Conservation (phyloP, 2,797 vertebrate genomes). For the Rhadinocentrus ornatus region DNA sequence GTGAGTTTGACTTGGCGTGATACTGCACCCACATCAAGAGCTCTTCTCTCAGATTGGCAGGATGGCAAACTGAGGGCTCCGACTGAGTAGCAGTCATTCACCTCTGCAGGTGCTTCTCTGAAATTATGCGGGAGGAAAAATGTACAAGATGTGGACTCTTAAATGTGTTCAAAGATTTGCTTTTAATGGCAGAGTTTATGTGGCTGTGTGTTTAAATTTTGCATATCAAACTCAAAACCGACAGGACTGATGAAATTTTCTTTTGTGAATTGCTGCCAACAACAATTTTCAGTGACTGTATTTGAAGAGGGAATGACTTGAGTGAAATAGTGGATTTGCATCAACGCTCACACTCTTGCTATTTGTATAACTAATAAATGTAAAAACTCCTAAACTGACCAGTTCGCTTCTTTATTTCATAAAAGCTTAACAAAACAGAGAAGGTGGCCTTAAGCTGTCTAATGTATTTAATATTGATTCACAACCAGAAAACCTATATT, state of each 20-base stretch:
- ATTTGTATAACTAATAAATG: not conserved
- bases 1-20: conserved; percentile 65
- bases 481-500: not conserved
- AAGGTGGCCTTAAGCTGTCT: not conserved
- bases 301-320: not conserved
- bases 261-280: too few relatives aligned
- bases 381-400: not conserved
- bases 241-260: conserved; percentile 7
- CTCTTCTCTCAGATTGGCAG: conserved; percentile 47
- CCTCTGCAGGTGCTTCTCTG: conserved; percentile 71
- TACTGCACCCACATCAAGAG: conserved; percentile 70
- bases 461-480: not conserved
- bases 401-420: not conserved
- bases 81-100: conserved; percentile 65
- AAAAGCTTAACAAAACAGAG: not conserved
- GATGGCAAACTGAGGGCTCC: conserved; percentile 50
- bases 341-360: not conserved
- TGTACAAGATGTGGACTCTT: conserved; percentile 35
- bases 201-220: conserved; percentile 19
- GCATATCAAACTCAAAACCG: conserved; percentile 12
- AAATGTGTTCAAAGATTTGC: conserved; percentile 34
- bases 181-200: conserved; percentile 32
- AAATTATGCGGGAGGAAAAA: conserved; percentile 57
- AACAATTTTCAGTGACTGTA: not conserved
- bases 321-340: not conserved